Conservation (phyloP, 2,797 vertebrate genomes). For the Xerus rutilus region DNA sequence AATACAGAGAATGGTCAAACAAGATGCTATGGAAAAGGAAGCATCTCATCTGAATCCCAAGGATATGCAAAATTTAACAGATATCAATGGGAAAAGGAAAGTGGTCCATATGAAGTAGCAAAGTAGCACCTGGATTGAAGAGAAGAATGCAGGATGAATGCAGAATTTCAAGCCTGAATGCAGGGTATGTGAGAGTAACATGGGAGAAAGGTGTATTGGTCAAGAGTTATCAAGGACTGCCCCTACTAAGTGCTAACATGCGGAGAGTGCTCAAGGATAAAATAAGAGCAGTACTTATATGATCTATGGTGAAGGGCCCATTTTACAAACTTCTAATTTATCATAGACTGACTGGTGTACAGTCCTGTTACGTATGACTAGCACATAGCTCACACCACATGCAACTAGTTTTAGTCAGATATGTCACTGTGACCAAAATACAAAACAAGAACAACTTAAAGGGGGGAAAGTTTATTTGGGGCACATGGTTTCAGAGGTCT, state of each 20-base stretch:
- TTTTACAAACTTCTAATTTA: background rate
- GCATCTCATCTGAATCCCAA: background rate
- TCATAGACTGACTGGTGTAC: background rate
- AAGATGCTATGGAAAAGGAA: background rate
- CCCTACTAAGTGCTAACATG: background rate
- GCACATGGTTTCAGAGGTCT: too few species aligned
- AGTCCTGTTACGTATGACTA: fast-evolving
- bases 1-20: background rate
- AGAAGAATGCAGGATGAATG: too few species aligned
- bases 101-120: background rate
- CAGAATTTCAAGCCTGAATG: fast-evolving
- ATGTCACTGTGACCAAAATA: too few species aligned
- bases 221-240: background rate
- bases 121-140: background rate
- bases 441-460: too few species aligned
- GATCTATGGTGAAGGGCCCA: background rate
- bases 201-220: fast-evolving
- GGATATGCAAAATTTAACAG: background rate
- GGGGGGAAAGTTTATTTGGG: too few species aligned
- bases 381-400: background rate
- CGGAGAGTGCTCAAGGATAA: background rate
- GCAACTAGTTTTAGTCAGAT: background rate
- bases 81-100: background rate
- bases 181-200: background rate
- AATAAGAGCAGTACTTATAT: background rate